Evolutionary conservation across 2,888 invertebrate genomes (phyloP).

Genomic region (Cantharis nigra): DNA sequence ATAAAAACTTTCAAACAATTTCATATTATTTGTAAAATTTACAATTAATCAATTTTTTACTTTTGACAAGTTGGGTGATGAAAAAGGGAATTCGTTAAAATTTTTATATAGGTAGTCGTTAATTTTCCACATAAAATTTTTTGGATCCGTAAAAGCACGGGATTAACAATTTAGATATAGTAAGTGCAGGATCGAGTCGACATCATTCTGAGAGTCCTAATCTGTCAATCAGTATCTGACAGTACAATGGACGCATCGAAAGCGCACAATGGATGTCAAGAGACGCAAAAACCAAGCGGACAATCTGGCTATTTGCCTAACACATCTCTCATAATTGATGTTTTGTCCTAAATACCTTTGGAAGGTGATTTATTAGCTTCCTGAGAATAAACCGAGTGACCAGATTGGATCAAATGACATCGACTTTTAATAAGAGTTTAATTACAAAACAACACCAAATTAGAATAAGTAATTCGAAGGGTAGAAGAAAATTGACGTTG

Average conservation of each 20-base stretch:
- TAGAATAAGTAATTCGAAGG: not conserved
- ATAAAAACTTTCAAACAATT: conserved; percentile 5
- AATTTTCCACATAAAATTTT: conserved; percentile 24
- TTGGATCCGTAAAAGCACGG: conserved; percentile 24
- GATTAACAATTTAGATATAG: conserved; percentile 50
- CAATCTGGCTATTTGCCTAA: conserved; percentile 30
- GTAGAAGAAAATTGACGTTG: not conserved
- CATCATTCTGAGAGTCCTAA: conserved; percentile 45
- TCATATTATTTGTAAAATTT: conserved; percentile 5
- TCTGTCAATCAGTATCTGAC: conserved; percentile 44
- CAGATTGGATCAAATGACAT: conserved; percentile 3
- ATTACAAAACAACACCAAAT: not conserved
- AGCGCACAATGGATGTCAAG: conserved; percentile 32
- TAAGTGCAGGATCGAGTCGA: conserved; percentile 51
- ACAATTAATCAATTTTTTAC: conserved; percentile 8
- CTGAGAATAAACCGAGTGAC: conserved; percentile 7
- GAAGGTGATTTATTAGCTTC: conserved; percentile 26
- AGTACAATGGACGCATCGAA: conserved; percentile 43
- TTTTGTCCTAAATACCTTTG: conserved; percentile 26
- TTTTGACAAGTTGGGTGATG: not conserved
- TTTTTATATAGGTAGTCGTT: conserved; percentile 17
- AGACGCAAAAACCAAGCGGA: conserved; percentile 30
- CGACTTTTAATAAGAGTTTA: conserved; percentile 1
- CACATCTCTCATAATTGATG: conserved; percentile 31
- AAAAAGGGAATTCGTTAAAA: conserved; percentile 11